Base-by-base conservation (phyloP, 2,797 vertebrate species). In the Lateolabrax maculatus region DNA sequence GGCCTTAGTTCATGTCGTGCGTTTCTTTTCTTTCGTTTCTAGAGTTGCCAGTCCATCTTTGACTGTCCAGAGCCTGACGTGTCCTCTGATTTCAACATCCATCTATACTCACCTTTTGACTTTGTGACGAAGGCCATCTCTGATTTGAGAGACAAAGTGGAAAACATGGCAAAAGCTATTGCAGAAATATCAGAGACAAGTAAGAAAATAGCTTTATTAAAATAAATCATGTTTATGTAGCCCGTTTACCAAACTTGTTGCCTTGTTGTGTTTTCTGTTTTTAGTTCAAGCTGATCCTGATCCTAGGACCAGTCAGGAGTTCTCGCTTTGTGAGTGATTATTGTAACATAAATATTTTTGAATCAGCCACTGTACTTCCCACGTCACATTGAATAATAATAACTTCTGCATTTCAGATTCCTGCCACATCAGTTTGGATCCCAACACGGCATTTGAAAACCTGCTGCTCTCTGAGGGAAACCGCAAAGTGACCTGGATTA, bases 391-490 rank as follows among this genome's bases (percentile, higher is more conserved):
- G n/a, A 73, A 63, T 57, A 25, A 55, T 52, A 1, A 44, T 58
- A n/a, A 58, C 3, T 41, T 71, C 6, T 43, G 7, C 16, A 8
- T 85, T 81, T 83, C 72, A 90, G 89, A 90, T 76, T 84, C 55
- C 58, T 73, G 71, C 64, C 43, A 52, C 39, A 63, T 82, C 48
- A 64, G 6, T 52, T 48, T 90, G 80, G 87, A 91, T 84, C 85
- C 79, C n/a, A 86, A 83, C 84, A 90, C 88, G 2, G 87, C 80
- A 49, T 85, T 76, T 83, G 70, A 68, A 63, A 84, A 90, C 75
- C 64, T 91, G 5, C 5, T 65, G 51, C 74, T 89, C 34, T 83
- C 87, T 43, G 79, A 88, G 55, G 77, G 39, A 60, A 88, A 87
- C 77, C 77, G 71, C 12, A 83, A 74, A 44, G 84, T 87, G 27